phyloP scores from a whole-genome alignment of 2,797 vertebrate species.

The Gambelia wislizenii region DNA sequence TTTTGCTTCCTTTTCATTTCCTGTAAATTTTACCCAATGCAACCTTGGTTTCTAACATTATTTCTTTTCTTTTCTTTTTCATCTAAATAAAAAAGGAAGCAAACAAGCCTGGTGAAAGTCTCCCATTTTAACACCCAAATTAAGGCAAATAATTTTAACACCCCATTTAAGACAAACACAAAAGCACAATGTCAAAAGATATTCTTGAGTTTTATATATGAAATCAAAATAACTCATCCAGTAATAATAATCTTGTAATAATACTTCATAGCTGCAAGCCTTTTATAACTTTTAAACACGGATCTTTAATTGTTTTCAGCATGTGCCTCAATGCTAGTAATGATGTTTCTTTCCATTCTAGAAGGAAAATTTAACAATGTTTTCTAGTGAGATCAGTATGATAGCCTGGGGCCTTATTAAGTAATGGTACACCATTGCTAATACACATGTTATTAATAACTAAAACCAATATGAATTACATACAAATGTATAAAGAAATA shows the following conservation, averaged over 20 bases:
- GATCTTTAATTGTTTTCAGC: background rate
- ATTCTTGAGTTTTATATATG: background rate
- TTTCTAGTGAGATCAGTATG: background rate
- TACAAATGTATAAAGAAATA: background rate
- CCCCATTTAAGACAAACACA: background rate
- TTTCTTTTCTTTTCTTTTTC: background rate
- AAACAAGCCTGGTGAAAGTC: background rate
- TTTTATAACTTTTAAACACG: rapidly evolving
- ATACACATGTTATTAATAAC: background rate
- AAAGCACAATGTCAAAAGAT: background rate
- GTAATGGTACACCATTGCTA: background rate
- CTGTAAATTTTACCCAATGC: background rate
- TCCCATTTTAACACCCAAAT: background rate
- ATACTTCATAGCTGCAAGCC: background rate
- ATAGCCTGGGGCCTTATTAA: background rate
- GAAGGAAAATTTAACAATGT: background rate
- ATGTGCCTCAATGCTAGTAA: background rate
- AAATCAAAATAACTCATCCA: background rate
- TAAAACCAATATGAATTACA: background rate
- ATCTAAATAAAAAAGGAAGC: background rate
- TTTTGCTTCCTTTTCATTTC: background rate
- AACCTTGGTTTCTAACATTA: background rate
- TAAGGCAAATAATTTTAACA: background rate
- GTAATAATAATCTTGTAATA: background rate
- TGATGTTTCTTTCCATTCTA: constrained; percentile 9